Evolutionary conservation across 2,113 vertebrate genomes (phyloP).

Genomic region (Gadus macrocephalus): DNA sequence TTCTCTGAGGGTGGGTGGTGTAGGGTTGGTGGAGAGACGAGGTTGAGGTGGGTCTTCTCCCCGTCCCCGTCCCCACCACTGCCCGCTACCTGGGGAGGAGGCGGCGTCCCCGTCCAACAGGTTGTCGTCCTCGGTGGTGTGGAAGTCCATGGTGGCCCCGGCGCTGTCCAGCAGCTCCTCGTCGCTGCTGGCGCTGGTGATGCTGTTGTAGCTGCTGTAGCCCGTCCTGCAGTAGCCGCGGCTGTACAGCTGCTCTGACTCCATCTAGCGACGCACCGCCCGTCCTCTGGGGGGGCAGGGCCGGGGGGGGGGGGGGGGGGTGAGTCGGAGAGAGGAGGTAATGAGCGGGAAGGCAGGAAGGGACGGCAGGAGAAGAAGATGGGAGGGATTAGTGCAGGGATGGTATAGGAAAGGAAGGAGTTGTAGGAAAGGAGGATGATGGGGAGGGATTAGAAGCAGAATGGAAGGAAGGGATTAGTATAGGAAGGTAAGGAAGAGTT

Average conservation of each 20-base stretch:
- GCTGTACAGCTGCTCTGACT: conserved; percentile 98
- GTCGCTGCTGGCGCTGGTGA: conserved; percentile 96
- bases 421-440: background rate
- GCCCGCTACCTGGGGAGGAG: conserved; percentile 81
- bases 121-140: conserved; percentile 98
- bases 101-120: conserved; percentile 92
- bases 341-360: background rate
- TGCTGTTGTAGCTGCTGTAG: conserved; percentile 84
- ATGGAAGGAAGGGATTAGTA: no score
- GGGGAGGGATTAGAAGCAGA: background rate
- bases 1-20: background rate
- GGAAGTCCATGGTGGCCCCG: conserved; percentile 96
- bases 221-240: conserved; percentile 95
- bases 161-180: conserved; percentile 97
- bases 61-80: background rate
- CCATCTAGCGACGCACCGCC: conserved; percentile 87
- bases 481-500: no score
- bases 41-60: no score
- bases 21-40: background rate
- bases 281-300: conserved; percentile 66
- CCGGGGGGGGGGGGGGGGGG: background rate
- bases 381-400: background rate
- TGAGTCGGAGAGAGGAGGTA: background rate
- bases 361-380: background rate
- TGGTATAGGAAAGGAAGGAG: no score